phyloP scores from a whole-genome alignment of 2,797 vertebrate genomes.

The Carcharodon carcharias region DNA sequence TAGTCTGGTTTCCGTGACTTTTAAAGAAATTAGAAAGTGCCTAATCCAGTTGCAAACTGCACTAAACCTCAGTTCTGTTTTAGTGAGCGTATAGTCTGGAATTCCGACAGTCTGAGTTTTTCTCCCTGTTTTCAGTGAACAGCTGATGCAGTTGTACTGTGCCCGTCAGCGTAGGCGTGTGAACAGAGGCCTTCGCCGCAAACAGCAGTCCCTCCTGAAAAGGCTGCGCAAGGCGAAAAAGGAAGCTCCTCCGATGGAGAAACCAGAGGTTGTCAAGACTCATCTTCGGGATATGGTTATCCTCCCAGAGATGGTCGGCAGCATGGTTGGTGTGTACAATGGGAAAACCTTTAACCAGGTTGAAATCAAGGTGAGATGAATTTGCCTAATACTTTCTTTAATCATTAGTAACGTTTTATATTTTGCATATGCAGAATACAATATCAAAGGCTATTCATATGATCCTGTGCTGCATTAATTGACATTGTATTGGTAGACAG shows the following conservation, averaged over 20 bases:
- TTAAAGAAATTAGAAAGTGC: background rate
- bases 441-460: background rate
- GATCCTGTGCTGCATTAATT: background rate
- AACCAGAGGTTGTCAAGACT: conserved; percentile 94
- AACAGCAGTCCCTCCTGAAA: conserved; percentile 93
- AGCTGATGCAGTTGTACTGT: conserved; percentile 94
- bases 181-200: conserved; percentile 85
- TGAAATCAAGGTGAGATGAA: conserved; percentile 86
- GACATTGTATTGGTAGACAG: too few relatives aligned
- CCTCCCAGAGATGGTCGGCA: conserved; percentile 95
- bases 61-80: background rate
- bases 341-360: conserved; percentile 99
- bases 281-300: conserved; percentile 94
- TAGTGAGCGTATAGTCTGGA: too few relatives aligned
- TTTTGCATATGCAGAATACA: background rate
- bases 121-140: conserved; percentile 62
- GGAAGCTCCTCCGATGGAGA: conserved; percentile 96
- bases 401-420: background rate
- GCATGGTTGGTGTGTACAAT: conserved; percentile 96
- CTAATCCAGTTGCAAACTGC: background rate
- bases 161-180: conserved; percentile 86
- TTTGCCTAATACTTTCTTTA: background rate
- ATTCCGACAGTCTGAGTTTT: background rate
- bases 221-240: conserved; percentile 96
- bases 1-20: background rate